A percentile compares a stretch with the other conserved stretches of the same genome.
These are phyloP conservation scores for Megalops cyprinoides DNA, from an alignment of 2,797 vertebrate species.

Conservation along the genomic window DNA sequence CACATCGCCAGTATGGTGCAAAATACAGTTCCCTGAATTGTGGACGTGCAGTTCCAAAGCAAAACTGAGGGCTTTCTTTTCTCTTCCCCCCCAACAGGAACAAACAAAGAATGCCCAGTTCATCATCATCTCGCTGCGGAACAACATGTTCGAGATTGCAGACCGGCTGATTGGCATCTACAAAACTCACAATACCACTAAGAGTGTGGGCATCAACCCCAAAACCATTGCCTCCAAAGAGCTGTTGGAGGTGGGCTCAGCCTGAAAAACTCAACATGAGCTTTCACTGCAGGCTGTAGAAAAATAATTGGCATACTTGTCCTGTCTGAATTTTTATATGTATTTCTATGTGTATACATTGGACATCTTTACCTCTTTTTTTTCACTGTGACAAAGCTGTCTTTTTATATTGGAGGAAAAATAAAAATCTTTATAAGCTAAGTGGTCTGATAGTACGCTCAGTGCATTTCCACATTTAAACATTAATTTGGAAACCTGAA, in stretches of 20 bases:
- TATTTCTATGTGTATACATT: slow-evolving; percentile 53
- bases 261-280: slow-evolving; percentile 13
- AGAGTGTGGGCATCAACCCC: slow-evolving; percentile 90
- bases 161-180: slow-evolving; percentile 96
- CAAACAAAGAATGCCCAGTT: slow-evolving; percentile 99
- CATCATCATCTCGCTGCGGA: slow-evolving; percentile 96
- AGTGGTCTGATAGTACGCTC: background rate
- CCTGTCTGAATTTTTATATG: background rate
- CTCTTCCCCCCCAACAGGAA: slow-evolving; percentile 76
- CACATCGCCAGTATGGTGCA: background rate
- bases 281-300: background rate
- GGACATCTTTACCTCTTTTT: slow-evolving; percentile 24
- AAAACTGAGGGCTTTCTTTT: background rate
- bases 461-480: background rate
- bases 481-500: background rate
- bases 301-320: too few relatives aligned
- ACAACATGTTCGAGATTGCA: slow-evolving; percentile 99
- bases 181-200: slow-evolving; percentile 93
- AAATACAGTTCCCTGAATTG: background rate
- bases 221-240: slow-evolving; percentile 84
- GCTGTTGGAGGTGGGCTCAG: slow-evolving; percentile 56
- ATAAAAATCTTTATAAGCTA: slow-evolving; percentile 51
- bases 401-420: slow-evolving; percentile 35
- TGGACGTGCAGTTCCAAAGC: background rate
- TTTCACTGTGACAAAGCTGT: slow-evolving; percentile 44